Evolutionary conservation across 2,888 invertebrate genomes (phyloP).

Genomic region (Polymixis flavicincta): DNA sequence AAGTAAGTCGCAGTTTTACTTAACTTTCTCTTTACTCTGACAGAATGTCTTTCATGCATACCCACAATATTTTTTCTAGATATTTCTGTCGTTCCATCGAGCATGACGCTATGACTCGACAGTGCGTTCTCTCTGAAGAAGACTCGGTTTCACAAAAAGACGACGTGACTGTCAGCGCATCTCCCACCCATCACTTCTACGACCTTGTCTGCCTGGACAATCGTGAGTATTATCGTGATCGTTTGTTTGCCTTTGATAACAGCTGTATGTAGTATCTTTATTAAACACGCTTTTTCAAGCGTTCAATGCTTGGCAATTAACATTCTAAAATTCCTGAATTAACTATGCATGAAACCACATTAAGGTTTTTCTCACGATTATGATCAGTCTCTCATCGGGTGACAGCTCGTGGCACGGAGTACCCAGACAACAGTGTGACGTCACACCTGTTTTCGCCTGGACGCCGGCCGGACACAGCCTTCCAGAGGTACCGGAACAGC

Average conservation of each 20-base stretch:
- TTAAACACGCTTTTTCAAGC: constrained; percentile 37
- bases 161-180: constrained; percentile 95
- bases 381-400: constrained; percentile 91
- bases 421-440: constrained; percentile 96
- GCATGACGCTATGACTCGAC: constrained; percentile 96
- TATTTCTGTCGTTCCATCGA: constrained; percentile 97
- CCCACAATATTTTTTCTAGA: constrained; percentile 78
- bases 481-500: constrained; percentile 96
- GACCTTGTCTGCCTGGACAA: constrained; percentile 97
- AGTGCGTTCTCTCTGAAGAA: constrained; percentile 97
- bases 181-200: constrained; percentile 96
- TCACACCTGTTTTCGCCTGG: constrained; percentile 96
- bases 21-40: constrained; percentile 11
- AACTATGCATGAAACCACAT: constrained; percentile 80
- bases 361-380: constrained; percentile 87
- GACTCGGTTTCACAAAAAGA: constrained; percentile 97
- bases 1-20: constrained; percentile 90
- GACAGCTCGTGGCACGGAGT: constrained; percentile 96
- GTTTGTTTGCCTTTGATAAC: constrained; percentile 52
- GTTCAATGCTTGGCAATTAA: constrained; percentile 42
- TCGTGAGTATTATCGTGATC: constrained; percentile 92
- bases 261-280: constrained; percentile 33
- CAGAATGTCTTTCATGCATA: constrained; percentile 10
- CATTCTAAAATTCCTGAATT: constrained; percentile 54
- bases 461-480: constrained; percentile 96